Conservation (phyloP, 2,113 vertebrate species). For the Ursus arctos region DNA sequence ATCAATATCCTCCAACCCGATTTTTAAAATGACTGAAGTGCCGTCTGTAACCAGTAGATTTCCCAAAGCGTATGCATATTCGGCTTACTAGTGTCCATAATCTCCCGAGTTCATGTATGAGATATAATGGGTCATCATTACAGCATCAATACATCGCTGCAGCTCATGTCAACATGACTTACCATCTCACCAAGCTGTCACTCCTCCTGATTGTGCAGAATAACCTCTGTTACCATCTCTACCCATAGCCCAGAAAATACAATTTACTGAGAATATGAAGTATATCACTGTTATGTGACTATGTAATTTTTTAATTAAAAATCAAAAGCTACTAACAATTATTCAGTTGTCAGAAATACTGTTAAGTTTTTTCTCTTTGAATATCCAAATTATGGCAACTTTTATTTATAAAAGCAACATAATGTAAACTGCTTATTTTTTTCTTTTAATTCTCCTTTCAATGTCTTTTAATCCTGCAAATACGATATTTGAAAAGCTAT, state of each 20-base stretch:
- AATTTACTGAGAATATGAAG: neutral
- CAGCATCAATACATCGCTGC: neutral
- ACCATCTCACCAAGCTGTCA: neutral
- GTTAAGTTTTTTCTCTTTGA: neutral
- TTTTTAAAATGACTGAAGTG: neutral
- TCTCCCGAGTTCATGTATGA: neutral
- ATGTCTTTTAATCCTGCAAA: neutral
- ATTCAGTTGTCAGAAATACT: neutral
- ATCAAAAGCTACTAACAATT: neutral
- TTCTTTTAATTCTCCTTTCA: neutral
- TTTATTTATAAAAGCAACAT: neutral
- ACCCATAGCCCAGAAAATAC: neutral
- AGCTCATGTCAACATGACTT: neutral
- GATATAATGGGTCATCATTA: neutral
- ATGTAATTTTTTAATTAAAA: constrained; percentile 14
- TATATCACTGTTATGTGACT: neutral
- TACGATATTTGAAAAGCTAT: neutral
- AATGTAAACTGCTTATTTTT: neutral
- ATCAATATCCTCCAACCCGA: neutral
- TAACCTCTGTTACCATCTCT: neutral
- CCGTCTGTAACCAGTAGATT: neutral
- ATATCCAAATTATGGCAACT: neutral
- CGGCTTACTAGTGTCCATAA: neutral
- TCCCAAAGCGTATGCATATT: neutral
- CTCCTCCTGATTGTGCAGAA: constrained; percentile 1